These are phyloP conservation scores for Sapayoa aenigma DNA, from an alignment of 2,113 vertebrate species.

Conservation along the genomic window DNA sequence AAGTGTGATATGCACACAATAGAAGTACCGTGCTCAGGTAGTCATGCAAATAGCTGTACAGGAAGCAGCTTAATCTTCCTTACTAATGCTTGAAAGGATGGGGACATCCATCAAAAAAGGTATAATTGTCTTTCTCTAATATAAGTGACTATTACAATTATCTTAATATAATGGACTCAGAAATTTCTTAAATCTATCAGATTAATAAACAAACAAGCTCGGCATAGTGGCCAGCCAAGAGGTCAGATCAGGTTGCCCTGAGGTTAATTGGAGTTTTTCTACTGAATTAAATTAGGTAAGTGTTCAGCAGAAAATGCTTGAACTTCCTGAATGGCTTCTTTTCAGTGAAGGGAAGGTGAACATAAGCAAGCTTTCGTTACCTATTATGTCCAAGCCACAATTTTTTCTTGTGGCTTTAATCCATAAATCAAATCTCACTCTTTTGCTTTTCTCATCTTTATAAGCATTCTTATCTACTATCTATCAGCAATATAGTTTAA, in stretches of 20 bases:
- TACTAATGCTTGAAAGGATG: conserved; percentile 18
- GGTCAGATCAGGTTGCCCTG: conserved; percentile 14
- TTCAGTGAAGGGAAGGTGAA: not conserved
- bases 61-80: conserved; percentile 47
- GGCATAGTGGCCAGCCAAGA: not conserved
- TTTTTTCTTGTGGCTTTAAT: not conserved
- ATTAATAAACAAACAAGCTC: conserved; percentile 61
- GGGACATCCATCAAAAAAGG: conserved; percentile 16
- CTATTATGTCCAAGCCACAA: not conserved
- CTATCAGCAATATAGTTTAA: not conserved
- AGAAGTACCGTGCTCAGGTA: not conserved
- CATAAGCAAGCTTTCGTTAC: not conserved
- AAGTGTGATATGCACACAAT: conserved; percentile 49
- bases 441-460: not conserved
- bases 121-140: conserved; percentile 15
- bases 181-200: conserved; percentile 13
- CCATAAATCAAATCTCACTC: not conserved
- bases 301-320: conserved; percentile 9
- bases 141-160: conserved; percentile 19
- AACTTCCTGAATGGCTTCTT: conserved; percentile 2
- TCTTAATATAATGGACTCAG: conserved; percentile 18
- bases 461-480: not conserved
- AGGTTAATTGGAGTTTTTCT: conserved; percentile 63
- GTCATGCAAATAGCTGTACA: not conserved
- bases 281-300: conserved; percentile 45